These are phyloP conservation scores for Trachelus stipa DNA, from an alignment of 2,888 invertebrate species.

Conservation along the genomic window DNA sequence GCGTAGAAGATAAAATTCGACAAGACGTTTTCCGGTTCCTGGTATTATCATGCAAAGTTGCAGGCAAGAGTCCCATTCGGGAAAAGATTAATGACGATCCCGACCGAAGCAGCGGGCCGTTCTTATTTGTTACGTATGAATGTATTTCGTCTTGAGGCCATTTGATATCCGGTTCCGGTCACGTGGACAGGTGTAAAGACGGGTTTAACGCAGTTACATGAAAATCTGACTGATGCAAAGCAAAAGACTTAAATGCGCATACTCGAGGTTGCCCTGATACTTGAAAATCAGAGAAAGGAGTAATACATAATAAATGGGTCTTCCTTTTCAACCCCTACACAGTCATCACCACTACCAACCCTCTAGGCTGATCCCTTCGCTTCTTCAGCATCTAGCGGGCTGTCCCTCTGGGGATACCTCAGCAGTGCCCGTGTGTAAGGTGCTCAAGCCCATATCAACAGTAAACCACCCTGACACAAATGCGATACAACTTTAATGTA, in stretches of 20 bases:
- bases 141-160: background rate
- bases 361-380: background rate
- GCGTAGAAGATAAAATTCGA: background rate
- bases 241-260: constrained; percentile 11
- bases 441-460: constrained; percentile 13
- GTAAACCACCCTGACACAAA: constrained; percentile 20
- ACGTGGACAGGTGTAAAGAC: constrained; percentile 1
- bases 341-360: background rate
- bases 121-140: background rate
- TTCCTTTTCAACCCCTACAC: constrained; percentile 26
- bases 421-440: background rate
- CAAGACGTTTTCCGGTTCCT: background rate
- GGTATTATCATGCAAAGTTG: background rate
- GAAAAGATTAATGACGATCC: background rate
- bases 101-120: background rate
- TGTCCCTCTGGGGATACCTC: background rate
- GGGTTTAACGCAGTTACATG: constrained; percentile 16
- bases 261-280: constrained; percentile 11
- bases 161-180: background rate
- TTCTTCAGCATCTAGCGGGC: background rate
- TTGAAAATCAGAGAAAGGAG: constrained; percentile 32
- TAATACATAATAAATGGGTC: constrained; percentile 35
- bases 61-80: background rate
- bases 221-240: constrained; percentile 16
- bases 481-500: constrained; percentile 1